Evolutionary conservation across 1,140 invertebrate genomes (phyloP), one percentile per base, ranked within the genome.

Genomic region (Calliopsis andreniformis): DNA sequence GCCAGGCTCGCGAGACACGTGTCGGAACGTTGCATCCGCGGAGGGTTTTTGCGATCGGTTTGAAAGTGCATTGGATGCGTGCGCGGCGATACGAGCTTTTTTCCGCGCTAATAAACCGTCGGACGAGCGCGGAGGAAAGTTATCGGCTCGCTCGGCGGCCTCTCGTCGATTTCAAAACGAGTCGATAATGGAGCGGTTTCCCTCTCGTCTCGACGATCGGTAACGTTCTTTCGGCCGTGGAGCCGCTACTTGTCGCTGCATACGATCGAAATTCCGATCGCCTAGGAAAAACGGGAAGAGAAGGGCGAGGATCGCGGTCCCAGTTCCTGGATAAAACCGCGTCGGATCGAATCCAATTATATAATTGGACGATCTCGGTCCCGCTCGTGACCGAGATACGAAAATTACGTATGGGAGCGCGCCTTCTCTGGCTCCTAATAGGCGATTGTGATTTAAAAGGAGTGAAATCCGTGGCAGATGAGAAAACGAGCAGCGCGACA

Each of bases 381-480:
- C 25, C 7, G 51, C 32, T 30, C 30, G 68, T 59, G 55, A 70
- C 68, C 67, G 53, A 71, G 30, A 62, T 39, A 20, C 56, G 49
- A 68, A 68, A 69, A 69, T 81, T 58, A 59, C 45, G 43, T 18
- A 20, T 18, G 35, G 23, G 14, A 59, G 42, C 7, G 6, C 20
- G 25, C 20, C 42, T 23, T 7, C 8, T 45, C 45, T 20, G 18
- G 30, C 53, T 53, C n/a, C 43, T 76, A 76, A 81, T 55, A 67
- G 73, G 47, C 63, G 12, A 76, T 71, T 77, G 59, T 82, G 67
- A 78, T 76, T 83, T 79, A 79, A 83, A 83, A 83, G 71, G 72
- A 84, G 78, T 78, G 83, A 80, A 78, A 79, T 73, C 70, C 68
- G 58, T 51, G 61, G 67, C 78, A 72, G 77, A 85, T 64, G 68